Evolutionary conservation across 1,140 invertebrate species (phyloP), one percentile per base, ranked within the genome.

Genomic region (Drosophila kohkoa): DNA sequence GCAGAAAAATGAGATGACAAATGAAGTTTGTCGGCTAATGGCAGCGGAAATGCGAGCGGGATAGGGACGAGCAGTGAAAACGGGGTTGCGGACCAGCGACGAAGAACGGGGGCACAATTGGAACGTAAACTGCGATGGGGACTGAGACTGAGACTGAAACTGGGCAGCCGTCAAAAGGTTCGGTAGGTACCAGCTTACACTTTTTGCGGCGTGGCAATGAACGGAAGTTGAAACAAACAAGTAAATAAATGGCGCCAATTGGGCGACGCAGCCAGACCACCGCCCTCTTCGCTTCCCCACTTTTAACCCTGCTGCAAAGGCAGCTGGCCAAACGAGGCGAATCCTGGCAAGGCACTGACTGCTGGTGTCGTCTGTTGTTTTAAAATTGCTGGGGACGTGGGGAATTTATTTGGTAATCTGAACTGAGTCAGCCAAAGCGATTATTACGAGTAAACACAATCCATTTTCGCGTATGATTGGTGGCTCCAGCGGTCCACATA

Each of bases 241-340:
- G 85, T 90, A 90, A 89, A 89, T 89, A 89, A 89, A 89, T 90
- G 85, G 85, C 85, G 85, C 85, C 85, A 89, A 90, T 89, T 89
- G 85, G 86, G 48, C 73, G 67, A 28, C 65, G 55, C 49, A 10
- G 16, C 49, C 25, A 71, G 7, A 25, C 43, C 64, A 15, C n/a
- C n/a, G 8, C n/a, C 45, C 6, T 11, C 16, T 10, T 51, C 49
- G 11, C 25, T 28, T 5, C 28, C 3, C 20, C 8, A 7, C 10
- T n/a, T n/a, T 38, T 8, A 55, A 38, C 32, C 54, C 54, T 16
- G n/a, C 30, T 20, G n/a, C 15, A 52, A 28, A 30, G 49, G 49
- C 49, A 55, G 15, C 54, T 57, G 41, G 38, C 55, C n/a, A 58
- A 58, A 58, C 55, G 55, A 58, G 35, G 55, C 55, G 55, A 58